Percentiles rank a stretch among this genome's conserved stretches.
Evolutionary conservation across 1,140 invertebrate species (phyloP).

Genomic region (Drosophila triauraria): DNA sequence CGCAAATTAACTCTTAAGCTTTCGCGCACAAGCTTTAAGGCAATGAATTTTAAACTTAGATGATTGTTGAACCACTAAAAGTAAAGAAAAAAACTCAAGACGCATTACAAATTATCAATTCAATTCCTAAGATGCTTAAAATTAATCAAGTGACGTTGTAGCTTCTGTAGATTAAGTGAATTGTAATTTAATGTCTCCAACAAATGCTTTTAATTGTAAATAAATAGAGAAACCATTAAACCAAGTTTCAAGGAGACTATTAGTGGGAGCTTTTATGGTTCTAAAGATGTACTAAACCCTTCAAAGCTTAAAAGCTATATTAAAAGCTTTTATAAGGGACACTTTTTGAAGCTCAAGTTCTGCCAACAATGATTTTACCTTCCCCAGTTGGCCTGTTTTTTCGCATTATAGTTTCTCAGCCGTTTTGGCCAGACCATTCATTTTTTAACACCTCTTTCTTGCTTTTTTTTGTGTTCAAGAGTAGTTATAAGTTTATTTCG

Average conservation of each 20-base stretch:
- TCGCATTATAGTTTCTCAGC: conserved; percentile 20
- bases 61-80: conserved; percentile 35
- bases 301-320: conserved; percentile 9
- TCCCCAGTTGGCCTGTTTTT: neutral
- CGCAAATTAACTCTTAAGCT: conserved; percentile 55
- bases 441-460: conserved; percentile 42
- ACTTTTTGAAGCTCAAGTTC: neutral
- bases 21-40: conserved; percentile 65
- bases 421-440: conserved; percentile 21
- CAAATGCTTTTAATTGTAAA: conserved; percentile 83
- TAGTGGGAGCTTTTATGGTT: neutral
- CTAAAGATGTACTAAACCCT: neutral
- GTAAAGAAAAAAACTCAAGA: conserved; percentile 1
- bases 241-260: neutral
- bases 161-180: conserved; percentile 61
- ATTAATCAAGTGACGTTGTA: conserved; percentile 59
- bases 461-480: conserved; percentile 18
- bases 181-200: conserved; percentile 70
- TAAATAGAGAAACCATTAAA: conserved; percentile 57
- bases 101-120: conserved; percentile 59
- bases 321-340: neutral
- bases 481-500: conserved; percentile 45
- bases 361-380: neutral
- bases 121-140: conserved; percentile 73
- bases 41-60: conserved; percentile 72